A percentile compares a stretch with the other conserved stretches of the same genome.
phyloP scores from a whole-genome alignment of 2,113 vertebrate species.

The Psettodes erumei region DNA sequence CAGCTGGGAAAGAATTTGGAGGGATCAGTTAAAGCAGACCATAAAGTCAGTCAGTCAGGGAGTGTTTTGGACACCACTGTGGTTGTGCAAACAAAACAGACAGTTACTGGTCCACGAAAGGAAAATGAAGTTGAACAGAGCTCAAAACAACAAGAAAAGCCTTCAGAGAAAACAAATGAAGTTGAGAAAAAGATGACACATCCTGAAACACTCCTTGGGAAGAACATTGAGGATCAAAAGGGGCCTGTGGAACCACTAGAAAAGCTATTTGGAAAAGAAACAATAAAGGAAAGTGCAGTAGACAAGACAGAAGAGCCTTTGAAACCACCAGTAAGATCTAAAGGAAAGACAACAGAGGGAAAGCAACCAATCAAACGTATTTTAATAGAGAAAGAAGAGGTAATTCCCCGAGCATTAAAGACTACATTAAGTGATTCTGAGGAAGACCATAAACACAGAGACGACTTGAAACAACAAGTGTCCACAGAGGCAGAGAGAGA shows the following conservation, averaged over 20 bases:
- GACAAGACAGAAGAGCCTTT: conserved; percentile 49
- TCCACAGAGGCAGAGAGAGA: conserved; percentile 12
- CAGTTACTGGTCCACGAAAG: not conserved
- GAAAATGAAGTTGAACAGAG: conserved; percentile 7
- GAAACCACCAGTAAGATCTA: conserved; percentile 57
- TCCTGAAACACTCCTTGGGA: conserved; percentile 1
- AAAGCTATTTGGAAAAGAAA: conserved; percentile 15
- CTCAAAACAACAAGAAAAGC: conserved; percentile 17
- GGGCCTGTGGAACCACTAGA: conserved; percentile 17
- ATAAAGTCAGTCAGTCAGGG: conserved; percentile 23
- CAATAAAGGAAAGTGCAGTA: not conserved
- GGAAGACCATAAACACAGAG: conserved; percentile 18
- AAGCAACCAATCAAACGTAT: not conserved
- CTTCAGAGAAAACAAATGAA: conserved; percentile 27
- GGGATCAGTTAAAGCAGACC: conserved; percentile 13
- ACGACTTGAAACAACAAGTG: not conserved
- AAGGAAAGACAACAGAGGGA: conserved; percentile 33
- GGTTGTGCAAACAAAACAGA: conserved; percentile 34
- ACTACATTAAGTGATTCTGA: conserved; percentile 14
- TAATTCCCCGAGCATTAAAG: conserved; percentile 23
- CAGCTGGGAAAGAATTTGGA: conserved; percentile 15
- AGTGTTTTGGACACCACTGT: not conserved
- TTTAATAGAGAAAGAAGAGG: conserved; percentile 49
- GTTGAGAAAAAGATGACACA: conserved; percentile 15
- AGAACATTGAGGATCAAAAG: conserved; percentile 33